These are phyloP conservation scores for Xiphorhynchus elegans DNA, from an alignment of 2,113 vertebrate species.

Conservation along the genomic window DNA sequence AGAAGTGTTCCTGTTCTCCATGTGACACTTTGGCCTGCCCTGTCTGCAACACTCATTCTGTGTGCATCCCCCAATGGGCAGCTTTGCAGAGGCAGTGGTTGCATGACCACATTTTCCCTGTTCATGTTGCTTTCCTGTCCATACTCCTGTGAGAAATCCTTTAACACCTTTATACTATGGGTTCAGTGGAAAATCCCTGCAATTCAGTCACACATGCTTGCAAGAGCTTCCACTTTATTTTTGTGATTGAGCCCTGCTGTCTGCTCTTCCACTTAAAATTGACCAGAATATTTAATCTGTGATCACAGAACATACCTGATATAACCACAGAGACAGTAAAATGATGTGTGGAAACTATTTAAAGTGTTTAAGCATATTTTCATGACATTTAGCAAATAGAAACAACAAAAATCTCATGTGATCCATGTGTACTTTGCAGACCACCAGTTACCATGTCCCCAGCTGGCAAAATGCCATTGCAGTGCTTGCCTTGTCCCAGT, in stretches of 20 bases:
- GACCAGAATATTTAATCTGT: background rate
- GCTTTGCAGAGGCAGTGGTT: background rate
- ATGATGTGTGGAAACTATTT: background rate
- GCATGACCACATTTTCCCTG: background rate
- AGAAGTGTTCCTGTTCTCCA: background rate
- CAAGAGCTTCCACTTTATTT: background rate
- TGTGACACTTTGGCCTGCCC: accelerated
- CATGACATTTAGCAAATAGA: background rate
- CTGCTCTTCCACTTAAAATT: background rate
- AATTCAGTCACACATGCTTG: background rate
- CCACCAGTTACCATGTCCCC: background rate
- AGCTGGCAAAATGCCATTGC: background rate
- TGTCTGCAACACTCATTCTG: background rate
- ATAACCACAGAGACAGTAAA: background rate
- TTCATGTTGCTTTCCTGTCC: background rate
- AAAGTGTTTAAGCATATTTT: background rate
- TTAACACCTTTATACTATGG: background rate
- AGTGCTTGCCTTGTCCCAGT: background rate
- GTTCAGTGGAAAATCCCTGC: background rate
- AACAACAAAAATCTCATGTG: background rate
- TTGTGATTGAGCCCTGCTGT: background rate
- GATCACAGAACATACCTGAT: background rate
- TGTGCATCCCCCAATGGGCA: background rate
- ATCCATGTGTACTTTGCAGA: background rate
- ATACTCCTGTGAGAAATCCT: background rate